phyloP scores from a whole-genome alignment of 2,797 vertebrate genomes.

The Tapera naevia region DNA sequence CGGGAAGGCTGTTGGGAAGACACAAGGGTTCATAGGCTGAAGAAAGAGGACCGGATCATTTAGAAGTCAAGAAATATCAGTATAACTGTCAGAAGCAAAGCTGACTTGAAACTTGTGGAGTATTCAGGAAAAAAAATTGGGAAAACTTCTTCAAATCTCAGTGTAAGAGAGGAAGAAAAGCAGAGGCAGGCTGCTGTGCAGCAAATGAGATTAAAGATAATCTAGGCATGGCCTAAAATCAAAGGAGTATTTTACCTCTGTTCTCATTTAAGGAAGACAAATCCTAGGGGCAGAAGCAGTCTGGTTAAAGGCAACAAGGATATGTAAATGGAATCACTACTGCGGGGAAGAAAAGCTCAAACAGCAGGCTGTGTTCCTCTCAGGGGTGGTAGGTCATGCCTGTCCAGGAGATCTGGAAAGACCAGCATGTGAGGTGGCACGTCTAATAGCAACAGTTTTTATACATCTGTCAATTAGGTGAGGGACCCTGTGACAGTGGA shows the following conservation, averaged over 20 bases:
- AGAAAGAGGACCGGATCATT: background rate
- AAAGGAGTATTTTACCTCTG: slow-evolving; percentile 53
- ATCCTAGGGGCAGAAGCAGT: slow-evolving; percentile 44
- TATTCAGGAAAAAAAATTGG: background rate
- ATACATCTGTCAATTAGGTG: background rate
- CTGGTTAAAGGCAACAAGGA: slow-evolving; percentile 10
- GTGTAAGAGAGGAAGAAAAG: background rate
- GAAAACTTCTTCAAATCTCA: background rate
- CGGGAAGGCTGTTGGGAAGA: background rate
- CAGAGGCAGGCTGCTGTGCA: background rate
- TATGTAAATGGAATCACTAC: slow-evolving; percentile 29
- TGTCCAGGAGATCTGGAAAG: slow-evolving; percentile 5
- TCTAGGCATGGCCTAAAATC: slow-evolving; percentile 52
- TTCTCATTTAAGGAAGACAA: slow-evolving; percentile 40
- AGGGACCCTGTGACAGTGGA: background rate
- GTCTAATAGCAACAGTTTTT: background rate
- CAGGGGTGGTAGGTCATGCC: background rate
- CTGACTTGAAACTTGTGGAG: background rate
- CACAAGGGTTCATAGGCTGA: background rate
- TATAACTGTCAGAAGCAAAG: background rate
- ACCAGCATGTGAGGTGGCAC: background rate
- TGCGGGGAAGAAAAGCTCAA: background rate
- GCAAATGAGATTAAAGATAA: slow-evolving; percentile 50
- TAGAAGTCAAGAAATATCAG: background rate
- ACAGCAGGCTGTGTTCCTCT: background rate